Percentiles rank a stretch among this genome's conserved stretches.
Conservation (phyloP, 2,797 vertebrate genomes). For the Garrulus glandarius region DNA sequence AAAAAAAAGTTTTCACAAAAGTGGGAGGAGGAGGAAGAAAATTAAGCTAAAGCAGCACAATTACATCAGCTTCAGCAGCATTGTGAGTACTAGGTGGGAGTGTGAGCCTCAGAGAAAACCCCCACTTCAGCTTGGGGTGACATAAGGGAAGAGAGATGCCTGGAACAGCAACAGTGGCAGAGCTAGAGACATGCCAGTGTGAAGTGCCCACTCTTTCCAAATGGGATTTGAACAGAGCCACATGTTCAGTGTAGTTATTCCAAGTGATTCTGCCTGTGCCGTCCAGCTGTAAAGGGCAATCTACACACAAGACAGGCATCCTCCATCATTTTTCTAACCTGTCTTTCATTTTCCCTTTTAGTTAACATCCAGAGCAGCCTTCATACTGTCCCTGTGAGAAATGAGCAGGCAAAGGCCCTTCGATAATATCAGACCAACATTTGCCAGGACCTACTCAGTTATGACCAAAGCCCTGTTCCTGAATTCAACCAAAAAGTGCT, state of each 20-base stretch:
- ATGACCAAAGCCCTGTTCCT: neutral
- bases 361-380: neutral
- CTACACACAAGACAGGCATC: neutral
- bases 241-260: neutral
- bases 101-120: neutral
- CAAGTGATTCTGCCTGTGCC: neutral
- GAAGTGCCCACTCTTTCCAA: neutral
- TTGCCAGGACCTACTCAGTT: neutral
- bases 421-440: neutral
- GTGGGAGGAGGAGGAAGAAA: conserved; percentile 18
- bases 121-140: neutral
- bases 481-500: neutral
- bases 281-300: neutral
- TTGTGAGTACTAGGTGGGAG: neutral
- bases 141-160: neutral
- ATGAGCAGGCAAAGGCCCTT: neutral
- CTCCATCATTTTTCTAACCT: neutral
- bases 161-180: neutral
- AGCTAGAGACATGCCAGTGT: neutral
- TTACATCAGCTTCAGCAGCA: neutral
- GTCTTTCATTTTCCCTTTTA: neutral
- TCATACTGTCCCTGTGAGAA: neutral
- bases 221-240: neutral
- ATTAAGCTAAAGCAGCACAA: neutral
- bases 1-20: neutral